Conservation (phyloP, 2,888 invertebrate genomes). For the Patella pellucida region DNA sequence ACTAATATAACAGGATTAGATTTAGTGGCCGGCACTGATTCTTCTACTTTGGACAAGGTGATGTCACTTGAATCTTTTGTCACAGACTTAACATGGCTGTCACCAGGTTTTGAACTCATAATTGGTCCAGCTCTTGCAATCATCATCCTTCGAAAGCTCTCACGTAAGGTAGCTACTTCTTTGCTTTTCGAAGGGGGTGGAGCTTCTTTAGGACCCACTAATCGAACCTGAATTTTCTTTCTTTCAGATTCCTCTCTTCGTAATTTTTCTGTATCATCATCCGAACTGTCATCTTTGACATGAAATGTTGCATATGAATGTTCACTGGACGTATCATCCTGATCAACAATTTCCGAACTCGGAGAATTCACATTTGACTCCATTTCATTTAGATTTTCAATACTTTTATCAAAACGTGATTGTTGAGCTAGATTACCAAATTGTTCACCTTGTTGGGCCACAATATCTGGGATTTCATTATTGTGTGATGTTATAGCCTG, state of each 20-base stretch:
- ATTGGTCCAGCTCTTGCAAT: slow-evolving; percentile 54
- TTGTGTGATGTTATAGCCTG: slow-evolving; percentile 46
- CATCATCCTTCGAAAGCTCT: slow-evolving; percentile 62
- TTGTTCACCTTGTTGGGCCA: slow-evolving; percentile 75
- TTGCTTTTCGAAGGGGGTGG: slow-evolving; percentile 61
- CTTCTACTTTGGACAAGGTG: neutral
- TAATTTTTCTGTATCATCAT: slow-evolving; percentile 42
- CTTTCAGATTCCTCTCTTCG: slow-evolving; percentile 44
- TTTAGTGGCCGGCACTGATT: neutral
- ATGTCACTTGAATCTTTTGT: neutral
- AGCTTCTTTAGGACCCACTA: slow-evolving; percentile 59
- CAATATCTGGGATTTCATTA: slow-evolving; percentile 64
- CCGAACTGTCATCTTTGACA: slow-evolving; percentile 56
- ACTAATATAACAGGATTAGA: neutral
- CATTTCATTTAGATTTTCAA: slow-evolving; percentile 50
- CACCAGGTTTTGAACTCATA: slow-evolving; percentile 11
- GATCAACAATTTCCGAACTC: slow-evolving; percentile 33
- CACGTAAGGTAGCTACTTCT: slow-evolving; percentile 58
- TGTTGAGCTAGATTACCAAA: slow-evolving; percentile 40
- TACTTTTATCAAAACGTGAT: slow-evolving; percentile 50
- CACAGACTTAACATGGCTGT: neutral
- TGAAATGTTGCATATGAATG: slow-evolving; percentile 61
- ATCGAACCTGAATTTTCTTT: slow-evolving; percentile 56
- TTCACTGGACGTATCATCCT: slow-evolving; percentile 61
- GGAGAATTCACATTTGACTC: slow-evolving; percentile 41